Conservation (phyloP, 2,888 invertebrate genomes). For the Metellina segmentata region DNA sequence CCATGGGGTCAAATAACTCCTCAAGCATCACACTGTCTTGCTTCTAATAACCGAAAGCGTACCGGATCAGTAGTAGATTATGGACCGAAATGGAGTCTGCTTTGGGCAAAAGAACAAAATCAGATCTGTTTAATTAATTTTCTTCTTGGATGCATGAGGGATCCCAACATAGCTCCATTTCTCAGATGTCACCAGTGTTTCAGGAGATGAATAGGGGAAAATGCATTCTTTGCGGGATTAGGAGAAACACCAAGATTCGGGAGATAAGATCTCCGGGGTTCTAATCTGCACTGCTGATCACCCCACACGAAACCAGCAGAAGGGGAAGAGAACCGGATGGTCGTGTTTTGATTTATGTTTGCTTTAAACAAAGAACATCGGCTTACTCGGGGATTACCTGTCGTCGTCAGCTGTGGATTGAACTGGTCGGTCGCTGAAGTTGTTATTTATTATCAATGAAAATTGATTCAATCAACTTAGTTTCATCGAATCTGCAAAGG, state of each 20-base stretch:
- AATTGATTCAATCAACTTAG: background rate
- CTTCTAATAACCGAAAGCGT: background rate
- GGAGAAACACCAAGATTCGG: constrained; percentile 25
- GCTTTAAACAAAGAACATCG: constrained; percentile 27
- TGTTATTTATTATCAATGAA: background rate
- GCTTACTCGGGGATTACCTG: background rate
- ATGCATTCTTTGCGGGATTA: constrained; percentile 61
- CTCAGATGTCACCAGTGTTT: constrained; percentile 54
- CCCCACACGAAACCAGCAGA: constrained; percentile 30
- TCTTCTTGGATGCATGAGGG: background rate
- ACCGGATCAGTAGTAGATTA: background rate
- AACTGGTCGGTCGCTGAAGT: background rate
- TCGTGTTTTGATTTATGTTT: constrained; percentile 44
- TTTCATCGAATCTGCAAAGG: too few species aligned
- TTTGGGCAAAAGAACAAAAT: constrained; percentile 8
- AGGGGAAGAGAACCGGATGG: constrained; percentile 50
- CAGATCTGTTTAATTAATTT: constrained; percentile 41
- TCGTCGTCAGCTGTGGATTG: constrained; percentile 7
- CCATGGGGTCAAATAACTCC: background rate
- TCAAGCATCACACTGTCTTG: too few species aligned
- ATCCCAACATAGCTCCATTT: constrained; percentile 28
- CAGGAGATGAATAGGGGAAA: constrained; percentile 51
- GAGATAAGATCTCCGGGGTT: constrained; percentile 44
- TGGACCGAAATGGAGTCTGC: background rate
- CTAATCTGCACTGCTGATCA: constrained; percentile 48